phyloP scores from a whole-genome alignment of 2,888 invertebrate genomes.

The Pseudeuparius sepicola region DNA sequence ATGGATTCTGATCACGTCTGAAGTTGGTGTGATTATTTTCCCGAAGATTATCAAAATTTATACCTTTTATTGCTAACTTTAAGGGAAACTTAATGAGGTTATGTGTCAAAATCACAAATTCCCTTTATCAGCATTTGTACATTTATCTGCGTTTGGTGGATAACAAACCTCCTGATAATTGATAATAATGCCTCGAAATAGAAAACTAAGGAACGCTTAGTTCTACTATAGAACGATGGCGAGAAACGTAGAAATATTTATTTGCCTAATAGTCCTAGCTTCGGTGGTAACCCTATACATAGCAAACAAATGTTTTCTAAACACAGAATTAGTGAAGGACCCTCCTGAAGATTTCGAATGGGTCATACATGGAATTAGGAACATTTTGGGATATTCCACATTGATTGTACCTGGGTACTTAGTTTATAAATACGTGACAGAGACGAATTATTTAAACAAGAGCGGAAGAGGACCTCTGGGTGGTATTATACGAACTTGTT shows the following conservation, averaged over 20 bases:
- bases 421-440: conserved; percentile 70
- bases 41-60: no score
- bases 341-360: conserved; percentile 53
- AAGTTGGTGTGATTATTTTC: no score
- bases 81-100: no score
- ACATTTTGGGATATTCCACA: conserved; percentile 81
- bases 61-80: no score
- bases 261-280: conserved; percentile 26
- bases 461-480: conserved; percentile 44
- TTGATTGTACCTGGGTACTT: conserved; percentile 77
- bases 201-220: no score
- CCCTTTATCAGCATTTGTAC: no score
- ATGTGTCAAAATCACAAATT: no score
- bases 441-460: conserved; percentile 70
- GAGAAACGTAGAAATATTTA: conserved; percentile 38
- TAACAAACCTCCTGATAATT: no score
- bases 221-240: no score
- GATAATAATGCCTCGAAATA: no score
- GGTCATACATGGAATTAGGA: conserved; percentile 67
- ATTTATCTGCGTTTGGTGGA: no score
- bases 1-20: no score
- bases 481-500: conserved; percentile 43
- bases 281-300: conserved; percentile 24
- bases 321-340: conserved; percentile 36
- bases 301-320: conserved; percentile 32